These are phyloP conservation scores for Tretioscincus oriximinensis DNA, from an alignment of 2,113 vertebrate species.

Conservation along the genomic window DNA sequence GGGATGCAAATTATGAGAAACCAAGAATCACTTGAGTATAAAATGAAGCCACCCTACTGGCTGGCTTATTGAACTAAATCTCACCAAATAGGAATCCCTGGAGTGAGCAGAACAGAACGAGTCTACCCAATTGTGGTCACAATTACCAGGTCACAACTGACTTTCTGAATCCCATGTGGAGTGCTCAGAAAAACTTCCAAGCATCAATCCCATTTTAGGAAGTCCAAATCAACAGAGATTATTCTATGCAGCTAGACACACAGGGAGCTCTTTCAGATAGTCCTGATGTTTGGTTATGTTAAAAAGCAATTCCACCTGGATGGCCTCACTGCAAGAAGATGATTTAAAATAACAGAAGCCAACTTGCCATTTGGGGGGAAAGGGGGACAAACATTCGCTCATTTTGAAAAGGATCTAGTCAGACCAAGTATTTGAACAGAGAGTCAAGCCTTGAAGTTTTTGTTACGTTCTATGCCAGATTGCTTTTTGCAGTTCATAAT, in stretches of 20 bases:
- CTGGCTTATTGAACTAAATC: too few relatives aligned
- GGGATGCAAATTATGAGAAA: too few relatives aligned
- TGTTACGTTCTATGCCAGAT: background rate
- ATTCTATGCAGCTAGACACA: background rate
- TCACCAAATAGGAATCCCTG: too few relatives aligned
- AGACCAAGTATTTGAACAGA: background rate
- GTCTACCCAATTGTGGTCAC: too few relatives aligned
- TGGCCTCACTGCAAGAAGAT: background rate
- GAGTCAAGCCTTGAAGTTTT: background rate
- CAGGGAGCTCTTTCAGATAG: background rate
- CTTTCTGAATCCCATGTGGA: too few relatives aligned
- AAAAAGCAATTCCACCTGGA: background rate
- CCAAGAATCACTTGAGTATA: background rate
- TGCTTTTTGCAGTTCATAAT: background rate
- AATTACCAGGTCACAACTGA: background rate
- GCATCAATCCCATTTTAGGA: too few relatives aligned
- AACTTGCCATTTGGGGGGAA: background rate
- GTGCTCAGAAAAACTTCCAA: background rate
- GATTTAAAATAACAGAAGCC: background rate
- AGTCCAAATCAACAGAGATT: rapidly evolving
- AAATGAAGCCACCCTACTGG: background rate
- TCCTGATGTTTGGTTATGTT: background rate
- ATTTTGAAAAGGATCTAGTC: background rate
- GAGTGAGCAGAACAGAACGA: too few relatives aligned
- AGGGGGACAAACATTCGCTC: background rate